Evolutionary conservation across 2,113 vertebrate species (phyloP).

Genomic region (Chaetorhynchus papuensis): DNA sequence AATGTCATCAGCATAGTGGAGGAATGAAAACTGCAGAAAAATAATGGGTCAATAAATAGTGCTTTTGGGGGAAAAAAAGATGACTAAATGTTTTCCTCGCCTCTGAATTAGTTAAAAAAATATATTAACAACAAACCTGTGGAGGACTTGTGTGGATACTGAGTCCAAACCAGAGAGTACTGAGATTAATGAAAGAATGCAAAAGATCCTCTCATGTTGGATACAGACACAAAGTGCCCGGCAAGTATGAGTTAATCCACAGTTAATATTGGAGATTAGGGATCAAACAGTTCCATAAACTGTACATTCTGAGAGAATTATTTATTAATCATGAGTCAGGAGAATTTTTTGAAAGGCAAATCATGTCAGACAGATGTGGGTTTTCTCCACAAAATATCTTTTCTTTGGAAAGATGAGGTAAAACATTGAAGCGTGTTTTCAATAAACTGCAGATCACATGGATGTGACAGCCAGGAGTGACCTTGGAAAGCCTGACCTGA

Average conservation of each 20-base stretch:
- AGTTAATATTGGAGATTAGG: constrained; percentile 6
- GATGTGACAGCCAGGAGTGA: not conserved
- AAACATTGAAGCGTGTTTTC: not conserved
- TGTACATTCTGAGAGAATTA: constrained; percentile 31
- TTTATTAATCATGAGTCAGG: constrained; percentile 45
- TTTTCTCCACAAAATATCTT: not conserved
- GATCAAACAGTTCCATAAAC: constrained; percentile 28
- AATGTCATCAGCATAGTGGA: not conserved
- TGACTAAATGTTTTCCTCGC: not conserved
- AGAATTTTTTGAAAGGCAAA: constrained; percentile 34
- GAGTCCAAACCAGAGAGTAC: not conserved
- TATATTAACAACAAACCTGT: not conserved
- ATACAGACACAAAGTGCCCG: not conserved
- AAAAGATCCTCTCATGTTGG: not conserved
- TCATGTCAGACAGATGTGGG: not conserved
- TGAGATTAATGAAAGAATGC: not conserved
- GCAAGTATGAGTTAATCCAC: constrained; percentile 18
- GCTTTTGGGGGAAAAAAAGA: fast-evolving
- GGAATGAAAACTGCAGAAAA: constrained; percentile 1
- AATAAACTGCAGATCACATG: not conserved
- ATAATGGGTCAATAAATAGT: not conserved
- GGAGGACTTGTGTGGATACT: not conserved
- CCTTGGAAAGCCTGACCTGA: not conserved
- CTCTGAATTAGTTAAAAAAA: constrained; percentile 3
- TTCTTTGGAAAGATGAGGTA: not conserved